phyloP scores from a whole-genome alignment of 2,888 invertebrate genomes.

The Microctonus aethiopoides region DNA sequence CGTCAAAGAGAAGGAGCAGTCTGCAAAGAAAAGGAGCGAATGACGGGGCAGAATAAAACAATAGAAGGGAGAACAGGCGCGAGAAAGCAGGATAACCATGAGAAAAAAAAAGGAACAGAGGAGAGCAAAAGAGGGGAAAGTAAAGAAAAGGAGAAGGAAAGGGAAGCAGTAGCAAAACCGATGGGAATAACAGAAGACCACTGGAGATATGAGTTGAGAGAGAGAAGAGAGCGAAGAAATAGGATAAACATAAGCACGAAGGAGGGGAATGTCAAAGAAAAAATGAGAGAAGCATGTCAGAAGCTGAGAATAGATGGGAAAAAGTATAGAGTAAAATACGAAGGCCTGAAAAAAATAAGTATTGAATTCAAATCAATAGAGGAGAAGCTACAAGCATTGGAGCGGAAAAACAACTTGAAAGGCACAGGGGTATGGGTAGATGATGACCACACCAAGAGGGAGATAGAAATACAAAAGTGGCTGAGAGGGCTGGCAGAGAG shows the following conservation, averaged over 20 bases:
- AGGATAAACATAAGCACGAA: neutral
- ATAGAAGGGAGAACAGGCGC: too few species aligned
- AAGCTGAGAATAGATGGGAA: neutral
- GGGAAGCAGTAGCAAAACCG: neutral
- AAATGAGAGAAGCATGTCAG: neutral
- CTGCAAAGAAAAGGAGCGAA: too few species aligned
- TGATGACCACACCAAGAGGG: slow-evolving; percentile 24
- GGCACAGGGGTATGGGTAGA: neutral
- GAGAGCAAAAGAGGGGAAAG: too few species aligned
- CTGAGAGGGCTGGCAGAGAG: neutral
- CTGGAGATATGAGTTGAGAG: neutral
- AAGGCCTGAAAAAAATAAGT: neutral
- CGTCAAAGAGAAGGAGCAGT: too few species aligned
- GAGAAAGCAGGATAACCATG: too few species aligned
- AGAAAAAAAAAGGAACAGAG: too few species aligned
- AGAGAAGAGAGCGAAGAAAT: neutral
- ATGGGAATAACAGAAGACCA: neutral
- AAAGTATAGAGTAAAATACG: neutral
- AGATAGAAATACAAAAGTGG: slow-evolving; percentile 20
- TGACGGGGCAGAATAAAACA: too few species aligned
- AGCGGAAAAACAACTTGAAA: neutral
- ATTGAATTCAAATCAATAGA: neutral
- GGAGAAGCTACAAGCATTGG: slow-evolving; percentile 10
- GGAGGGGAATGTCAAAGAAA: neutral
- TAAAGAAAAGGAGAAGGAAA: neutral